phyloP scores from a whole-genome alignment of 2,888 invertebrate genomes.

The Heteromyza rotundicornis region DNA sequence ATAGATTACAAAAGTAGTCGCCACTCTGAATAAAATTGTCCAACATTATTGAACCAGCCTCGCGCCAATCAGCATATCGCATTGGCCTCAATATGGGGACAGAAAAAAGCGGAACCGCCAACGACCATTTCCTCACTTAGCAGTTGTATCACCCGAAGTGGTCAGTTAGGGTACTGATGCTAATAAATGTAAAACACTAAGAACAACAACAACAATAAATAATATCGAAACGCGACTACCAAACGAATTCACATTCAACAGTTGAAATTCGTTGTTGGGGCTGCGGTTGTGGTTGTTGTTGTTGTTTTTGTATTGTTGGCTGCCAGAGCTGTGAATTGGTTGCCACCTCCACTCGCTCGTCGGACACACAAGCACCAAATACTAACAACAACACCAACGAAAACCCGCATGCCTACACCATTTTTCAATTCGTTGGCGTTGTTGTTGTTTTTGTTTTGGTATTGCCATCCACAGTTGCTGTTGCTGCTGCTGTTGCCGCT shows the following conservation, averaged over 20 bases:
- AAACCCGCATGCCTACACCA: slow-evolving; percentile 16
- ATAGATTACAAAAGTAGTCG: no score
- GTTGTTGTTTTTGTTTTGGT: background rate
- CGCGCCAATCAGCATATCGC: no score
- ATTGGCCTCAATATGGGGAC: no score
- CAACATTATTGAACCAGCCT: no score
- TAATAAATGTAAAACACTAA: no score
- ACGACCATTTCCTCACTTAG: no score
- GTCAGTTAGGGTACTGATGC: no score
- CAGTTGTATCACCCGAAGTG: no score
- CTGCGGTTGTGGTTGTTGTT: slow-evolving; percentile 17
- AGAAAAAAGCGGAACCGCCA: no score
- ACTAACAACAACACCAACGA: no score
- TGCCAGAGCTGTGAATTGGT: slow-evolving; percentile 37
- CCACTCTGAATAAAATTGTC: no score
- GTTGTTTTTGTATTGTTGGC: background rate
- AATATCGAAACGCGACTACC: background rate
- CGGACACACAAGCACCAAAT: background rate
- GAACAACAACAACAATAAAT: slow-evolving; percentile 1
- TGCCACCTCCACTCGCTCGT: slow-evolving; percentile 44
- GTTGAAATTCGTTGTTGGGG: slow-evolving; percentile 13
- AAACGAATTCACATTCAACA: slow-evolving; percentile 18
- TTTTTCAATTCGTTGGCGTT: slow-evolving; percentile 3
- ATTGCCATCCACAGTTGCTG: background rate
- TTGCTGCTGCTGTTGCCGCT: slow-evolving; percentile 36